Evolutionary conservation across 2,113 vertebrate species (phyloP), one percentile per base, ranked within the genome.

Genomic region (Orthonyx spaldingii): DNA sequence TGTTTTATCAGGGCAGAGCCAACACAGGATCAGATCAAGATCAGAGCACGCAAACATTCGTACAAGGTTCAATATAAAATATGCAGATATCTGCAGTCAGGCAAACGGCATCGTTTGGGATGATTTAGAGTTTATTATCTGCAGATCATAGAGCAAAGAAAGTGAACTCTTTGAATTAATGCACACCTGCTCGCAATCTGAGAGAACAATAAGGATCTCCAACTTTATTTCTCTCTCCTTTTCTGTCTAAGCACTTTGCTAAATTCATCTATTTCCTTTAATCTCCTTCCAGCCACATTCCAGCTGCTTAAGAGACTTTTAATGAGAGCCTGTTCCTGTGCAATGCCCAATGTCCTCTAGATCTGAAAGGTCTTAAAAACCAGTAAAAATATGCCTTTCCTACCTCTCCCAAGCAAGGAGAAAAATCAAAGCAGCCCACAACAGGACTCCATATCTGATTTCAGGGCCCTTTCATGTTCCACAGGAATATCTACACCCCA

Each of bases 261-360:
- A 93, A 96, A 95, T 93, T 92, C 93, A 89, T 96, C 88, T 53
- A 27, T 95, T 97, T 96, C 85, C 96, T 97, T 97, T 96, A 95
- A 97, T 97, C 94, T 97, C 94, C 92, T 97, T 97, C 96, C 95
- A 97, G 96, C 87, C 85, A 95, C 94, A 96, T 97, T 97, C 95
- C 95, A 96, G 95, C 95, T 94, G 88, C 94, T 96, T 90, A 96
- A 95, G 94, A 97, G 92, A 92, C 88, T 95, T 97, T 95, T 96
- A 97, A 97, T 94, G 96, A 97, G 95, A 86, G 83, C 72, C 87
- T 92, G 93, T 93, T 96, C 90, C 89, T 95, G 94, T 66, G 84
- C 79, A 93, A 55, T 95, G 87, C 94, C 87, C 90, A 16, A n/a
- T 28, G 85, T 95, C 94, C 94, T 89, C 93, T 95, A 86, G 39